phyloP scores from a whole-genome alignment of 2,113 vertebrate genomes.

The Lepus europaeus region DNA sequence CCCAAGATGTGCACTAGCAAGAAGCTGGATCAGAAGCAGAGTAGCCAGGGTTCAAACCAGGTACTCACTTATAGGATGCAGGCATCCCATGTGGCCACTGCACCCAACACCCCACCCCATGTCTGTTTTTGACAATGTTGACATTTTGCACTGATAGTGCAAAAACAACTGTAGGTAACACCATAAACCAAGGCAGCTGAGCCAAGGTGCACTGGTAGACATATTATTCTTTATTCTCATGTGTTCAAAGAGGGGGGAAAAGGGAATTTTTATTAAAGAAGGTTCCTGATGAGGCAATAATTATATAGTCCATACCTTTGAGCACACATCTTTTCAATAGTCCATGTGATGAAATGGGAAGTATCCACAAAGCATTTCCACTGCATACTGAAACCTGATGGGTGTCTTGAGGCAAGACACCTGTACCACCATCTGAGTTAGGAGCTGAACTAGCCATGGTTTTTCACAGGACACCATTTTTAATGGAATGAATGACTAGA shows the following conservation, averaged over 20 bases:
- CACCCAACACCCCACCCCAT: not conserved
- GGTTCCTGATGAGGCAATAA: not conserved
- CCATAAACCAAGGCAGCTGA: not conserved
- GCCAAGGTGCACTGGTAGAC: not conserved
- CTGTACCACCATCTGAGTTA: not conserved
- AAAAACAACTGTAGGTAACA: conserved; percentile 11
- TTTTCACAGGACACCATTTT: not conserved
- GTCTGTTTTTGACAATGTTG: conserved; percentile 18
- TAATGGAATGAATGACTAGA: conserved; percentile 29
- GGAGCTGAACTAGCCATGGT: not conserved
- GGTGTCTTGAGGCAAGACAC: not conserved
- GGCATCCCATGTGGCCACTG: no score
- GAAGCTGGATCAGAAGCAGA: no score
- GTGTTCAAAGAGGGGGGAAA: not conserved
- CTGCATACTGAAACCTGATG: not conserved
- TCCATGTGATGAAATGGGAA: not conserved
- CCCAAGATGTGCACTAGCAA: no score
- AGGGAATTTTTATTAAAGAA: not conserved
- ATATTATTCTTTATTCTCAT: not conserved
- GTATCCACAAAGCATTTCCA: not conserved
- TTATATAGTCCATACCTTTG: conserved; percentile 10
- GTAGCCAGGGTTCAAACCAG: no score
- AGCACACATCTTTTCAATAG: not conserved
- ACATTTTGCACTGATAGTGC: not conserved
- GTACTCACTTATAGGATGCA: no score